Conservation (phyloP, 2,888 invertebrate species). For the Monochamus alternatus region DNA sequence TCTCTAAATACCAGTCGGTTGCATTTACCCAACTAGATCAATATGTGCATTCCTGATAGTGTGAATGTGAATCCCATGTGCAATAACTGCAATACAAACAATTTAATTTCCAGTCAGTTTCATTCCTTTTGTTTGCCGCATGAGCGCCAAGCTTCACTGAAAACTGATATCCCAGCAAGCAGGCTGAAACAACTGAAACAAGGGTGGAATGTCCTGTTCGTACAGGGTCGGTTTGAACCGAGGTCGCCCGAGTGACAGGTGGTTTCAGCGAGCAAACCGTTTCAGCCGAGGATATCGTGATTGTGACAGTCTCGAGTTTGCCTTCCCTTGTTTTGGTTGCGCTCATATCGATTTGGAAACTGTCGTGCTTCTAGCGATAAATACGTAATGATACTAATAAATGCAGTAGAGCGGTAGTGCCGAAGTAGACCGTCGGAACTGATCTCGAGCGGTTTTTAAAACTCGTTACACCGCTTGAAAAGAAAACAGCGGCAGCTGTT, state of each 20-base stretch:
- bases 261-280: conserved; percentile 34
- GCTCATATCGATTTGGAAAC: conserved; percentile 46
- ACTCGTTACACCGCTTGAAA: conserved; percentile 1
- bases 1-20: neutral
- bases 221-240: conserved; percentile 4
- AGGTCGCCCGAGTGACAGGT: conserved; percentile 39
- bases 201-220: conserved; percentile 29
- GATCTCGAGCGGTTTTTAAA: conserved; percentile 9
- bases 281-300: conserved; percentile 29
- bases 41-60: neutral
- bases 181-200: conserved; percentile 18
- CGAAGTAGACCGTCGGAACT: conserved; percentile 13
- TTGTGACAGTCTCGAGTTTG: conserved; percentile 24
- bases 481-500: neutral
- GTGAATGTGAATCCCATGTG: neutral
- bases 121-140: neutral
- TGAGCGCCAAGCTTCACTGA: neutral
- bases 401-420: conserved; percentile 35
- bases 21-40: neutral
- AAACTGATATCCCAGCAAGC: conserved; percentile 8
- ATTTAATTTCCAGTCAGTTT: neutral
- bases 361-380: conserved; percentile 37
- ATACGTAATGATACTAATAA: conserved; percentile 32
- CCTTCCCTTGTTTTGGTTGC: conserved; percentile 31
- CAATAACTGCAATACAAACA: neutral